Evolutionary conservation across 92 coral and sea anemone species (phyloP), one percentile per base, ranked within the genome.

Genomic region (Zoanthus sociatus): DNA sequence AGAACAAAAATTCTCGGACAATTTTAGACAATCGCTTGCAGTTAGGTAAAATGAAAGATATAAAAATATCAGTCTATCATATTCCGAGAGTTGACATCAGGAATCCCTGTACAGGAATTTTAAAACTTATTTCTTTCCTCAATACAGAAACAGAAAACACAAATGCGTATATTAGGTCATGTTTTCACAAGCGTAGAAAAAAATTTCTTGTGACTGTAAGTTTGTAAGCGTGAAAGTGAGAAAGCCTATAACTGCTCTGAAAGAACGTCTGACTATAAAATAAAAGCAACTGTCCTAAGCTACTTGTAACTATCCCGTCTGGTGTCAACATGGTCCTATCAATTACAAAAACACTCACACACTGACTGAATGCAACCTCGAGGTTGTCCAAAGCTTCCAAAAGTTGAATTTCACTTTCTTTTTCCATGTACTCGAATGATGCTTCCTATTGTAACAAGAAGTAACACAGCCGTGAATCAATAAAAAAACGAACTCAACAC

Each of bases 341-440:
- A 7, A 44, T 30, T 0, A 12, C 64, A 54, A 13, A 0, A 9
- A 5, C 46, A 91, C 98, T 89, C 66, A 96, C 99, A 74, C 90
- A 86, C 73, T 96, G 95, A 58, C 90, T 94, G 70, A 94, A 93
- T 10, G 91, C 93, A 37, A 96, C 96, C 83, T 96, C 99, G 69
- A 96, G 89, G 48, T 96, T 98, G 88, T 96, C 99, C 78, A 96
- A 73, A 14, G 99, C 90, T 79, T 96, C 99, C 18, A 96, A 88
- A 44, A 95, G 90, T 83, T 96, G 99, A 77, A 96, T 96, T 84
- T 96, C 99, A 44, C 99, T 96, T 72, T 96, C 99, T 75, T 96
- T 96, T 44, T 96, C 99, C 98, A 96, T 95, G 84, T 96, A 96
- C 78, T 96, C 99, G 89, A 96, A 96, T 10, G 99, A 96, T 1